phyloP scores from a whole-genome alignment of 1,140 invertebrate genomes.

The Tetragonula clypearis region DNA sequence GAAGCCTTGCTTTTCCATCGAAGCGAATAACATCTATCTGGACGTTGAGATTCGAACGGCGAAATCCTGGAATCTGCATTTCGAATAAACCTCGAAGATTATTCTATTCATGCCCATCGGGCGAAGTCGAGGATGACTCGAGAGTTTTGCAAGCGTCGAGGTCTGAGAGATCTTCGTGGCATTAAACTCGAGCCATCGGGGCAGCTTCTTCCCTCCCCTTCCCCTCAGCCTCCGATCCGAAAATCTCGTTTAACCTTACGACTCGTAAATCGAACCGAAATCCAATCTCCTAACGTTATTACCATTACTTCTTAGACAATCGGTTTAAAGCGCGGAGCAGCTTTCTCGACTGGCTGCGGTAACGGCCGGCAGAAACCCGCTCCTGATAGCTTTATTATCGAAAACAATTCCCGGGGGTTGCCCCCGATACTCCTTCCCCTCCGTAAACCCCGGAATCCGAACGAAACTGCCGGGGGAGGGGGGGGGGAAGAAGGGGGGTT shows the following conservation, averaged over 20 bases:
- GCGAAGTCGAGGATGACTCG: neutral
- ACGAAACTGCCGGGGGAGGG: neutral
- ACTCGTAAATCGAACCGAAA: slow-evolving; percentile 1
- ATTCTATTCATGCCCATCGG: neutral
- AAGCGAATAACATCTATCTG: neutral
- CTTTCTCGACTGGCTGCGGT: neutral
- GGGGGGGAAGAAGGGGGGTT: neutral
- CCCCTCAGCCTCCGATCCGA: too few relatives aligned
- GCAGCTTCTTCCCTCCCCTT: neutral
- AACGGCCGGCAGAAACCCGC: neutral
- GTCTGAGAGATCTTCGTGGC: neutral
- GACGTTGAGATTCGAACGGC: neutral
- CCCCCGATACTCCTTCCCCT: neutral
- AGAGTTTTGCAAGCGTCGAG: neutral
- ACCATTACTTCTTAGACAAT: neutral
- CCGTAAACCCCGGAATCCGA: neutral
- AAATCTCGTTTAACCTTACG: slow-evolving; percentile 20
- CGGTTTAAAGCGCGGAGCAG: neutral
- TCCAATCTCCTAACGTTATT: neutral
- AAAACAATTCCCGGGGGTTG: slow-evolving; percentile 21
- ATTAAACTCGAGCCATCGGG: neutral
- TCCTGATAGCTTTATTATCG: neutral
- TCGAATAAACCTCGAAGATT: neutral
- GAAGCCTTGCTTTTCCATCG: too few relatives aligned
- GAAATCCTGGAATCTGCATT: neutral